Percentiles rank a stretch among this genome's conserved stretches.
Conservation (phyloP, 2,797 vertebrate genomes). For the Tapirus indicus region DNA sequence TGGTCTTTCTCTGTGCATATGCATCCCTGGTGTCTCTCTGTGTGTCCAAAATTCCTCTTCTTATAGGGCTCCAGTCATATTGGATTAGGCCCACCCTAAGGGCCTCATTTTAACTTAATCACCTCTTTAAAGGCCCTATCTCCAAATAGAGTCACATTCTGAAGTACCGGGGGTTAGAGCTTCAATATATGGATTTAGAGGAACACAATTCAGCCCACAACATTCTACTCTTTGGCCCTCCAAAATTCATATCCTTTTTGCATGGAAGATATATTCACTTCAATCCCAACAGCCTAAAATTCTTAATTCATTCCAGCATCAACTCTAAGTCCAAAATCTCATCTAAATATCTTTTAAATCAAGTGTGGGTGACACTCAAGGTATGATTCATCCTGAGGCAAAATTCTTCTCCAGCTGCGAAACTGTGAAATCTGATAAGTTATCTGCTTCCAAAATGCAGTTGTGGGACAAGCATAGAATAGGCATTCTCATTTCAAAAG, state of each 20-base stretch:
- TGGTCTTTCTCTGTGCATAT: neutral
- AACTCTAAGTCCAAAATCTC: neutral
- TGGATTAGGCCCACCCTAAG: no score
- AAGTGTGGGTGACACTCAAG: neutral
- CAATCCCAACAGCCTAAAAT: neutral
- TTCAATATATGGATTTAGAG: neutral
- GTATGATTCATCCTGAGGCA: neutral
- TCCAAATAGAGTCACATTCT: neutral
- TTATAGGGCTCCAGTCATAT: neutral
- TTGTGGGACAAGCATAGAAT: neutral
- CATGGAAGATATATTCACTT: neutral
- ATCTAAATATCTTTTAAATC: neutral
- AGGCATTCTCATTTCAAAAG: neutral
- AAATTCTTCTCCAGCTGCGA: neutral
- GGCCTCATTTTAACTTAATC: neutral
- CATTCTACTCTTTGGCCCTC: neutral
- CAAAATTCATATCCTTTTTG: neutral
- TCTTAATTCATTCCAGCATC: neutral
- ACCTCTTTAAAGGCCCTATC: neutral
- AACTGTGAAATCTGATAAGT: neutral
- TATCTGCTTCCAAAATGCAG: neutral
- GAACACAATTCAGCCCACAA: neutral
- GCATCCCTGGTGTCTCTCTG: no score
- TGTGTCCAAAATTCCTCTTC: neutral
- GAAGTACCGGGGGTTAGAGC: neutral